These are phyloP conservation scores for Dynastes tityus DNA, from an alignment of 2,888 invertebrate species.

Conservation along the genomic window DNA sequence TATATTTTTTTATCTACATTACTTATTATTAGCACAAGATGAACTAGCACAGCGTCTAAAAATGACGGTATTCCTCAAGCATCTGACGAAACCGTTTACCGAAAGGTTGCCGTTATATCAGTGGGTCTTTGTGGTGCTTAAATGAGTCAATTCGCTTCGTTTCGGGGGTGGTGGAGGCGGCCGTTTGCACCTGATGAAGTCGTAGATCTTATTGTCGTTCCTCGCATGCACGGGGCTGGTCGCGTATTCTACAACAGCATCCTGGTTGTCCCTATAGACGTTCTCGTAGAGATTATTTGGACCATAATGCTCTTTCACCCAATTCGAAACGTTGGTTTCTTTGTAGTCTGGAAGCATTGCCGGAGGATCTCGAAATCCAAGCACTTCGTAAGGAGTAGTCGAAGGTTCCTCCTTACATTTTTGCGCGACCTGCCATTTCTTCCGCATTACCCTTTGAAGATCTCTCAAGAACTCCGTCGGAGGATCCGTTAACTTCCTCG, in stretches of 20 bases:
- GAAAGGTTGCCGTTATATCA: slow-evolving; percentile 58
- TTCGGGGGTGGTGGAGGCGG: slow-evolving; percentile 94
- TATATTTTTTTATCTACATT: slow-evolving; percentile 6
- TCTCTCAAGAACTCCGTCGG: slow-evolving; percentile 90
- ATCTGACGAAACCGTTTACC: not conserved
- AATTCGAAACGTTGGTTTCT: slow-evolving; percentile 90
- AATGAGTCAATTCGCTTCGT: slow-evolving; percentile 89
- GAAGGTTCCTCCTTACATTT: slow-evolving; percentile 90
- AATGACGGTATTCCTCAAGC: not conserved
- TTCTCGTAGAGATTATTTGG: slow-evolving; percentile 85
- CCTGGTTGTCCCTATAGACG: slow-evolving; percentile 73
- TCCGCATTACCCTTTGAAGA: slow-evolving; percentile 92
- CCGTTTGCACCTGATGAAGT: slow-evolving; percentile 71
- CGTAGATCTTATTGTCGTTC: slow-evolving; percentile 56
- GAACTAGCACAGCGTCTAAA: not conserved
- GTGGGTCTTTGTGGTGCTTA: slow-evolving; percentile 74
- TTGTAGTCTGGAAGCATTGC: slow-evolving; percentile 80
- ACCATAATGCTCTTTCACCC: slow-evolving; percentile 92
- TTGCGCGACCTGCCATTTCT: slow-evolving; percentile 95
- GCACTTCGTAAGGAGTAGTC: slow-evolving; percentile 92
- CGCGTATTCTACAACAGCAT: slow-evolving; percentile 71
- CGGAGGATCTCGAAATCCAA: slow-evolving; percentile 90
- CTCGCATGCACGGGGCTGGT: slow-evolving; percentile 66
- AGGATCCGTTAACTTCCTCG: slow-evolving; percentile 84
- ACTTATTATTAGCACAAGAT: not conserved